Conservation (phyloP, 2,113 vertebrate genomes). For the Camelus dromedarius region DNA sequence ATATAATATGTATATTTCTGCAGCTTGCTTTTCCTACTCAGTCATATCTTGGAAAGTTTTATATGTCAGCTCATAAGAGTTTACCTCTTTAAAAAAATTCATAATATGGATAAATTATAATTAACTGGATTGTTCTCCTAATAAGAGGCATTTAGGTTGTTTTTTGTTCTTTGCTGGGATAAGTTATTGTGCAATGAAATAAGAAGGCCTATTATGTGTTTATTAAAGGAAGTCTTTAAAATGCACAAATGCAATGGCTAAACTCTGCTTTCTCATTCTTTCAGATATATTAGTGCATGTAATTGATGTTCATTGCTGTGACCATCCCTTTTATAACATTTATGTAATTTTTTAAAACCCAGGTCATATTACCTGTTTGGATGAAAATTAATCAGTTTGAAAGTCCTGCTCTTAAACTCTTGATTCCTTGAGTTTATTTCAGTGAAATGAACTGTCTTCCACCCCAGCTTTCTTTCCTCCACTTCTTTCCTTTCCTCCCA, state of each 20-base stretch:
- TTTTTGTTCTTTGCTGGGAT: background rate
- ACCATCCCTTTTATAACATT: background rate
- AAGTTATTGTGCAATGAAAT: background rate
- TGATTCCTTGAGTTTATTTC: background rate
- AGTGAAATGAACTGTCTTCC: background rate
- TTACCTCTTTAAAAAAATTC: background rate
- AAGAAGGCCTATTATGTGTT: background rate
- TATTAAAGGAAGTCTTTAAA: slow-evolving; percentile 48
- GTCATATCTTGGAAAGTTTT: background rate
- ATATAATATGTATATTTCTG: background rate
- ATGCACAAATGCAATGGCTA: background rate
- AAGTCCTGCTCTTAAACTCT: background rate
- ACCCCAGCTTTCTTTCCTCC: background rate
- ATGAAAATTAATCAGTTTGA: background rate
- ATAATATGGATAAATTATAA: background rate
- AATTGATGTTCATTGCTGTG: slow-evolving; percentile 38
- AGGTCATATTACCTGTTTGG: background rate
- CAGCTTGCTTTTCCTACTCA: background rate
- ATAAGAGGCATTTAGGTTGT: background rate
- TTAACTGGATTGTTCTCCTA: background rate
- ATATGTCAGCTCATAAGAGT: background rate
- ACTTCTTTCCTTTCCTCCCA: background rate
- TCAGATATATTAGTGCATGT: slow-evolving; percentile 43
- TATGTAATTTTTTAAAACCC: background rate
- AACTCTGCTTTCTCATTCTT: background rate